Evolutionary conservation across 2,888 invertebrate species (phyloP), one percentile per base, ranked within the genome.

Genomic region (Punctoribates punctum): DNA sequence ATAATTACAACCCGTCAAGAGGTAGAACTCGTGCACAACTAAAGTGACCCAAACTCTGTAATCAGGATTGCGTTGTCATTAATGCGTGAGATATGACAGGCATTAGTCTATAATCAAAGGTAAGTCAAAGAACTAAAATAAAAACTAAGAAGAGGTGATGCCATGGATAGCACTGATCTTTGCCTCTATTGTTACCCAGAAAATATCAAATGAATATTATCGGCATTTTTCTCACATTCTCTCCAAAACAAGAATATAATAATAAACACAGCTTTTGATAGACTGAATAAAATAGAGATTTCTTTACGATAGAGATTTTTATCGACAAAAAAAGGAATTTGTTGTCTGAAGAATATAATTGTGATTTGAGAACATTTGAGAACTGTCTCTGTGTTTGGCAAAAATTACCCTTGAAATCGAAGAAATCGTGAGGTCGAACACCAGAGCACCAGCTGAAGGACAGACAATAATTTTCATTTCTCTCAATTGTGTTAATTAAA

Each of bases 21-120:
- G 67, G 67, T 67, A 67, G 29, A 67, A 67, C 67, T 67, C 67
- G 67, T 67, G 67, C 67, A 67, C 38, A 67, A 67, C 38, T 67
- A 34, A 67, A 67, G 67, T 67, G 67, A 67, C 67, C 67, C 34
- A 34, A 38, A 67, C 67, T 67, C 67, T 67, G 67, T 67, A 67
- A 67, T 67, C 67, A 67, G 67, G 20, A 67, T 67, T 38, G 67
- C 67, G n/a, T 67, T 67, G 67, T 67, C 67, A 67, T 67, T 67
- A 67, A 67, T 67, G 67, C 67, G 67, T 67, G 67, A 67, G 67
- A 67, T 67, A 67, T 67, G 67, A 67, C 67, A 67, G 67, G 67
- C 67, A 67, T 67, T 67, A 67, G 67, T 38, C 67, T 67, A 67
- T 67, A 67, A 67, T 67, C 67, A 67, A 8, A n/a, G 67, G 34